Base-by-base conservation (phyloP, 2,113 vertebrate genomes). In the Nettapus auritus region DNA sequence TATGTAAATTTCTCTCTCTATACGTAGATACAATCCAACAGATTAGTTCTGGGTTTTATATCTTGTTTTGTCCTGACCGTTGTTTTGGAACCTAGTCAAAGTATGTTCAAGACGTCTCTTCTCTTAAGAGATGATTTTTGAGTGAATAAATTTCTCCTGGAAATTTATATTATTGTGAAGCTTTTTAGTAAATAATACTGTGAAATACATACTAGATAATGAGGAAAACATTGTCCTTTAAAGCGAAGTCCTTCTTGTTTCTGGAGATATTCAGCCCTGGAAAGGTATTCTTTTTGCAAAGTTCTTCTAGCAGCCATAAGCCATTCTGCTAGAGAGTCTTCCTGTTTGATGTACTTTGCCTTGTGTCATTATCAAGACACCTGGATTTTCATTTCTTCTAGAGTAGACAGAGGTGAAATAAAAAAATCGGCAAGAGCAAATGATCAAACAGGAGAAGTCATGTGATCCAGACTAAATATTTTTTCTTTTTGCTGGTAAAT, bases 271-370 rank as follows among this genome's bases (percentile, higher is more conserved):
- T 82, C 70, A 59, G n/a, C 33, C 31, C 23, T 75, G 50, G 36
- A 76, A 79, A n/a, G 15, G 40, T 82, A 20, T 53, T 74, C 18
- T 44, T 78, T 95, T 90, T 90, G 29, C 31, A 26, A 34, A 85
- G 67, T 91, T 90, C 48, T 76, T 29, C 7, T 0, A 57, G 77
- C 55, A 79, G 88, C 25, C 87, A 68, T 95, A 88, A 92, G 68
- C 81, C 40, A 88, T 74, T 88, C 25, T 90, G 28, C 50, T 64
- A 28, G 20, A 67, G 68, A 77, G 33, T 70, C 77, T 94, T 96
- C 89, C 95, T 89, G 68, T 93, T 94, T 33, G 89, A 70, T 75
- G 82, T 74, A 86, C 82, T 94, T 82, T 92, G 64, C 23, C 63
- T 90, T 3, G 1, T 84, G 57, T 62, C 1, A 2, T 68, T 95